Percentiles rank a stretch among this genome's conserved stretches.
Conservation (phyloP, 2,888 invertebrate genomes). For the Oscheius sp. region DNA sequence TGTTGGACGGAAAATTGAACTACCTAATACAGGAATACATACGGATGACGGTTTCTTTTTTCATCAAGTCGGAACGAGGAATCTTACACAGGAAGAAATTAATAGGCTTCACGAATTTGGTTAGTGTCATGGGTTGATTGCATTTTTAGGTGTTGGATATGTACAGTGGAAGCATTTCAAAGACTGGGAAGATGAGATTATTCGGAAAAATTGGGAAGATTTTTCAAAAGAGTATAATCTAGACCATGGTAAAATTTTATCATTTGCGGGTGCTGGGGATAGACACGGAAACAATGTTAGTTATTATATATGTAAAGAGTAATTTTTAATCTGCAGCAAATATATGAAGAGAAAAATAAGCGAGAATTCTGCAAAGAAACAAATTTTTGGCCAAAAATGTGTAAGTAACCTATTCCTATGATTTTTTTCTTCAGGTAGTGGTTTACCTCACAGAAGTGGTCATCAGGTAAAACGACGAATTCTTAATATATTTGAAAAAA, state of each 20-base stretch:
- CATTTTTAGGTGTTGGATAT: background rate
- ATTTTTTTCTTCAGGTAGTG: background rate
- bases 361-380: conserved; percentile 13
- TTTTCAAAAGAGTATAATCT: background rate
- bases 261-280: background rate
- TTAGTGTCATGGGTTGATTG: background rate
- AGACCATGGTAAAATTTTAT: background rate
- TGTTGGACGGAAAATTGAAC: background rate
- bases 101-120: conserved; percentile 5
- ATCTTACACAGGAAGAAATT: background rate
- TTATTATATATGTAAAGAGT: background rate
- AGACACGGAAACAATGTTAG: background rate
- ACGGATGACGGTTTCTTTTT: conserved; percentile 11
- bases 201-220: conserved; percentile 5
- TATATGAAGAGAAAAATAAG: background rate
- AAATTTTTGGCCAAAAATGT: conserved; percentile 22
- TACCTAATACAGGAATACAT: background rate
- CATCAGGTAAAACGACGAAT: conserved; percentile 19
- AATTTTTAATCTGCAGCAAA: background rate
- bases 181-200: conserved; percentile 1
- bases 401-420: background rate
- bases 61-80: background rate
- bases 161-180: background rate
- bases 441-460: conserved; percentile 11
- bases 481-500: background rate